These are phyloP conservation scores for Tragopan temminckii DNA, from an alignment of 2,797 vertebrate species.

Conservation along the genomic window DNA sequence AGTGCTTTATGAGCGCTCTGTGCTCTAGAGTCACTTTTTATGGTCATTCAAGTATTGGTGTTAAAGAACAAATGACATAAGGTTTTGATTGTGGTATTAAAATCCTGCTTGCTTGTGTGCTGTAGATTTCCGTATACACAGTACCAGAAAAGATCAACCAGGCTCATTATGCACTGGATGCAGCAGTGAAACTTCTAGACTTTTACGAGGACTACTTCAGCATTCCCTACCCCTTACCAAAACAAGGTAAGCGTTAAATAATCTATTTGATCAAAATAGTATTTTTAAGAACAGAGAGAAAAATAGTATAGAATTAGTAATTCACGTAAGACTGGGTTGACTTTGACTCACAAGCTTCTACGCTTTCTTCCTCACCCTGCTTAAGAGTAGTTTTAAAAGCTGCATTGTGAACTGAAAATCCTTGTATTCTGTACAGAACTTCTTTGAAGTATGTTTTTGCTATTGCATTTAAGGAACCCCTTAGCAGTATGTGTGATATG, in stretches of 20 bases:
- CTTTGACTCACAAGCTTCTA: not conserved
- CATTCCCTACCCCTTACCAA: slow-evolving; percentile 93
- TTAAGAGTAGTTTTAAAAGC: not conserved
- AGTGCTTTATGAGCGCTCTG: not conserved
- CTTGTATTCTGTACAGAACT: not conserved
- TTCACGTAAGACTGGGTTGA: too few species aligned
- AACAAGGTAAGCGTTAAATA: slow-evolving; percentile 84
- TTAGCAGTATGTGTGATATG: not conserved
- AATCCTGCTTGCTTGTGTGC: not conserved
- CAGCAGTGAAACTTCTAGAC: slow-evolving; percentile 91
- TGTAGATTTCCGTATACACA: slow-evolving; percentile 90
- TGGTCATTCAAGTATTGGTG: not conserved
- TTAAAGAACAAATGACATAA: not conserved
- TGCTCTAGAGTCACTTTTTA: not conserved
- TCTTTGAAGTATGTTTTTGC: not conserved
- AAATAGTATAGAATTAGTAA: not conserved
- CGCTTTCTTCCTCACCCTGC: not conserved
- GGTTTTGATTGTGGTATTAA: not conserved
- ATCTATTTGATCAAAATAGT: not conserved
- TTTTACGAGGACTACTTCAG: slow-evolving; percentile 94
- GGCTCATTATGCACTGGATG: slow-evolving; percentile 87
- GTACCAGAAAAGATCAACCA: slow-evolving; percentile 91
- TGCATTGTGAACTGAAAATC: not conserved
- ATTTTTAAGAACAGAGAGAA: not conserved
- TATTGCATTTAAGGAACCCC: not conserved